Base-by-base conservation (phyloP, 2,797 vertebrate genomes). In the Ambastaia sidthimunki region DNA sequence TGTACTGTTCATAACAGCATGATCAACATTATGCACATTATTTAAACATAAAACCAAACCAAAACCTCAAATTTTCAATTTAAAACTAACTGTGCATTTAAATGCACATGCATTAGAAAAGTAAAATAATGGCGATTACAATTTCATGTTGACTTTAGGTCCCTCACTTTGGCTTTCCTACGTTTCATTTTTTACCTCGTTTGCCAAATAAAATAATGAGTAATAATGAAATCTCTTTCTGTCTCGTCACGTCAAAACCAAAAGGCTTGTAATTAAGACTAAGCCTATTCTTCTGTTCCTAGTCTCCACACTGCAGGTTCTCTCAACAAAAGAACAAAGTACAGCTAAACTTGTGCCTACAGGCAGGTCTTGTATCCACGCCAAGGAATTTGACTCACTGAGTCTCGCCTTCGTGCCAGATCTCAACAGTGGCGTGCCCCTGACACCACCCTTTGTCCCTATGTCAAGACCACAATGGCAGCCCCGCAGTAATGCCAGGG, bases 381-480 rank as follows among this genome's bases (percentile, higher is more conserved):
- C 86, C 89, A 90, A 76, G 84, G 80, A 88, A 88, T 86, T 82
- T 55, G 82, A 86, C 85, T 73, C 76, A 25, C 52, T 28, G 77
- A 86, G 16, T 81, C 85, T 84, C 18, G 81, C 54, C 34, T 81
- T 80, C 23, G 63, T 87, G 88, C 88, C 91, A 90, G 81, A 81
- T 76, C 76, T 74, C 65, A 67, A 71, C 70, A 78, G 65, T 31
- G 18, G 72, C 44, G 82, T 41, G 60, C 54, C 78, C 75, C 75
- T 69, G 72, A 82, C 82, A 82, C 84, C 81, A 88, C 80, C 76
- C 86, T 85, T 60, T 86, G 80, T 85, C 86, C 82, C 84, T 87
- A 77, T 74, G 88, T 89, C 88, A 85, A 80, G 83, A 83, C 89
- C 88, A 88, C 69, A 87, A 83, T 68, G 66, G 77, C 85, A 78